These are phyloP conservation scores for Epiblema foenella DNA, from an alignment of 2,888 invertebrate genomes.

Conservation along the genomic window DNA sequence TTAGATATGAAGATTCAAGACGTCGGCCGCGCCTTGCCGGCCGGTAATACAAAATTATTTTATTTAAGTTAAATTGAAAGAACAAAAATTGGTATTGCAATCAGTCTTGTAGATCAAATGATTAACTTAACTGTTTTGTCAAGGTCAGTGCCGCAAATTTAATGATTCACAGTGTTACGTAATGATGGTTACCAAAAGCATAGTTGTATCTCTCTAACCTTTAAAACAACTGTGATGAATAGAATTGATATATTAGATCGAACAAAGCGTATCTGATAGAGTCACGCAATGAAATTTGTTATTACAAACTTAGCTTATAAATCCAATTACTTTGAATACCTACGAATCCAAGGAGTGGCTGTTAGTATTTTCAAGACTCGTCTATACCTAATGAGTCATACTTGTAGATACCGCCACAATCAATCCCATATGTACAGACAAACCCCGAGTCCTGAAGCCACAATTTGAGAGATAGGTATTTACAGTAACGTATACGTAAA, in stretches of 20 bases:
- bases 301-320: background rate
- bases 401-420: background rate
- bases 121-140: constrained; percentile 23
- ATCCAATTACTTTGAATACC: background rate
- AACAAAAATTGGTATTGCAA: constrained; percentile 17
- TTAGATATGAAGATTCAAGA: constrained; percentile 74
- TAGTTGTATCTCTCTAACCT: background rate
- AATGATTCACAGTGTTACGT: constrained; percentile 30
- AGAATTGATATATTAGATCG: background rate
- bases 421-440: background rate
- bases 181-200: constrained; percentile 23
- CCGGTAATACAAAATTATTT: constrained; percentile 16
- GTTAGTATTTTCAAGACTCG: background rate
- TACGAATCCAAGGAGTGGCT: background rate
- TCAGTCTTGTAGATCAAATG: constrained; percentile 15
- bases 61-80: constrained; percentile 24
- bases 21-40: constrained; percentile 61
- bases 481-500: background rate
- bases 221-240: background rate
- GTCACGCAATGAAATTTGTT: constrained; percentile 22
- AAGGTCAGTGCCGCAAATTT: constrained; percentile 34
- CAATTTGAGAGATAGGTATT: background rate
- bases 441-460: background rate
- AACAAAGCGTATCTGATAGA: constrained; percentile 16
- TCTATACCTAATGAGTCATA: background rate